phyloP scores from a whole-genome alignment of 2,888 invertebrate genomes.

The Saturnia pavonia region DNA sequence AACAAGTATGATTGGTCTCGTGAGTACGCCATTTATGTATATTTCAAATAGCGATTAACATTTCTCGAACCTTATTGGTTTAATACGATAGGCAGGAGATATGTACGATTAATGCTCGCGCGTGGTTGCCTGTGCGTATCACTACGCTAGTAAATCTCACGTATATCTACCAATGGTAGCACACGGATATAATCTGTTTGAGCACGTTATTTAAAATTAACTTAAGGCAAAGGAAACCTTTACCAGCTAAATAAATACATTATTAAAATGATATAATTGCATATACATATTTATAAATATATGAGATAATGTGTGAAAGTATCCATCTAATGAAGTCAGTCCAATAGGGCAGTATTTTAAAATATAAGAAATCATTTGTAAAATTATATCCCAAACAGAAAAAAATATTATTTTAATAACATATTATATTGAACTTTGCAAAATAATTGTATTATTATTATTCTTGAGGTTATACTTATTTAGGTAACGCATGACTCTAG shows the following conservation, averaged over 20 bases:
- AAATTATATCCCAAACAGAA: not conserved
- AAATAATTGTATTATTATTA: too few species aligned
- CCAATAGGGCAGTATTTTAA: constrained; percentile 52
- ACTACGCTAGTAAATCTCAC: not conserved
- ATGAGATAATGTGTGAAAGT: constrained; percentile 20
- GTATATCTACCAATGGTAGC: not conserved
- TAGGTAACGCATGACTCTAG: too few species aligned
- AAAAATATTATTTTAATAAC: too few species aligned
- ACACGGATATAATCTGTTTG: not conserved
- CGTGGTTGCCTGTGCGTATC: not conserved
- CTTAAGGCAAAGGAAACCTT: not conserved
- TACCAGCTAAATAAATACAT: too few species aligned
- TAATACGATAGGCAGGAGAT: not conserved
- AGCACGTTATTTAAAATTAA: not conserved
- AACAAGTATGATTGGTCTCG: not conserved
- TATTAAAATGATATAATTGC: too few species aligned
- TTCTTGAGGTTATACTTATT: too few species aligned
- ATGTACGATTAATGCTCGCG: not conserved
- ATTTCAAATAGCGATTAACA: not conserved
- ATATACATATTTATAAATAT: not conserved
- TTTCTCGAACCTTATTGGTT: not conserved
- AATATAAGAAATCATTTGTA: not conserved
- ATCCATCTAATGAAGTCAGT: constrained; percentile 33
- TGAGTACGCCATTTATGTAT: not conserved
- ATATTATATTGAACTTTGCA: too few species aligned